Base-by-base conservation (phyloP, 2,797 vertebrate genomes). In the Podarcis siculus region DNA sequence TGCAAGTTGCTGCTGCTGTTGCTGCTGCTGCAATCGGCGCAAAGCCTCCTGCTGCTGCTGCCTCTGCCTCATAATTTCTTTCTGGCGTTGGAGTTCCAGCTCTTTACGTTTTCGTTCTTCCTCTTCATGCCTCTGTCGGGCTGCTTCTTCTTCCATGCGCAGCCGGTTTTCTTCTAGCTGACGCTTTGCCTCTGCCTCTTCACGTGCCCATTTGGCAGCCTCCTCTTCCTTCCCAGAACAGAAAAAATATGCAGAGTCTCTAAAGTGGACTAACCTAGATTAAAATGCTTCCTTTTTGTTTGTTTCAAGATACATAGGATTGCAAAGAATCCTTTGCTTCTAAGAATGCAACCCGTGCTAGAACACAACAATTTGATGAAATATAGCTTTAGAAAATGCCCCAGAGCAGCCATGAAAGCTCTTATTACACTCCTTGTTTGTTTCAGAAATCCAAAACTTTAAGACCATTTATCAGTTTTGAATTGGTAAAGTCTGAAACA, bases 11-110 rank as follows among this genome's bases (percentile, higher is more conserved):
- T 99, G 99, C 32, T 99, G 98, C 80, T 98, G 98, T 81, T 99
- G 99, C 8, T 99, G 98, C 17, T 98, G 98, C 25, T 99, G 98
- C 86, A 98, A 95, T 77, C 98, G 97, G 58, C 98, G 97, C 69
- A 99, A 97, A 37, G 98, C 99, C 92, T 99, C 99, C 89, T 99
- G 98, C 86, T 99, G 98, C 95, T 98, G 98, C 93, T 98, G 98
- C 94, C 98, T 96, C 96, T 99, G 99, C 92, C 98, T 97, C 95
- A 98, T 97, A 37, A 98, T 95, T 92, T 99, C 98, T 95, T 99
- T 99, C 92, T 98, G 98, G 89, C 98, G 97, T 93, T 98, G 98
- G 66, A 97, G 97, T 89, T 97, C 98, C 94, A 98, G 95, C 91
- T 98, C 97, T 80, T 97, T 98, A 91, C 97, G 95, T 94, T 98